Percentiles rank a stretch among this genome's conserved stretches.
Evolutionary conservation across 2,797 vertebrate species (phyloP).

Genomic region (Ptychadena robeensis): DNA sequence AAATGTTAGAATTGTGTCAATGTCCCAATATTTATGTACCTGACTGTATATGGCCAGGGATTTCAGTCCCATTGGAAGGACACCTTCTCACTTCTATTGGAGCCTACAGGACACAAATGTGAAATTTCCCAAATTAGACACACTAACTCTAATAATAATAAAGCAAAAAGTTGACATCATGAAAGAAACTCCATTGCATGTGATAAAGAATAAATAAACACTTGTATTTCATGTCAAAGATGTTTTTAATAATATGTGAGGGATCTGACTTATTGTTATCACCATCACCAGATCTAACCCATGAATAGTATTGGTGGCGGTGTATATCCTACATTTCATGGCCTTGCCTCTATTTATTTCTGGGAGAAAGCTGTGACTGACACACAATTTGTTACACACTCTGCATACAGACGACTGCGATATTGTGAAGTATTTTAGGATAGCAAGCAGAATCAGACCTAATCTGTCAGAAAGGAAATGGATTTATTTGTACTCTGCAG

Average conservation of each 20-base stretch:
- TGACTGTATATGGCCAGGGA: too few species aligned
- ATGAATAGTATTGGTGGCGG: background rate
- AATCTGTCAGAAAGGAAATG: slow-evolving; percentile 32
- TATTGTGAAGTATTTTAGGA: slow-evolving; percentile 15
- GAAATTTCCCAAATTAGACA: too few species aligned
- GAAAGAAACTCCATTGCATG: too few species aligned
- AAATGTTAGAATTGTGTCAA: too few species aligned
- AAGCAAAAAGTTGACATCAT: too few species aligned
- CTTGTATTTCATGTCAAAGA: background rate
- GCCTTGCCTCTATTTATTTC: too few species aligned
- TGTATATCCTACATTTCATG: background rate
- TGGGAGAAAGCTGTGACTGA: background rate
- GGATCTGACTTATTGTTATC: background rate
- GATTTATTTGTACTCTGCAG: slow-evolving; percentile 35
- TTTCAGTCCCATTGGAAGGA: too few species aligned
- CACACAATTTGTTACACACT: slow-evolving; percentile 14
- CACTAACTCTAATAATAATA: too few species aligned
- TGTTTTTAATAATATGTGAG: background rate
- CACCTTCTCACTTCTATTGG: too few species aligned
- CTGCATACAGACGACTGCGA: slow-evolving; percentile 17
- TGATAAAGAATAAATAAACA: too few species aligned
- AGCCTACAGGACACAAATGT: too few species aligned
- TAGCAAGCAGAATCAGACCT: slow-evolving; percentile 12
- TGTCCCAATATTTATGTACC: too few species aligned
- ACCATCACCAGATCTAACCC: background rate